Percentiles rank a stretch among this genome's conserved stretches.
These are phyloP conservation scores for Ophonus ardosiacus DNA, from an alignment of 2,888 invertebrate genomes.

Conservation along the genomic window DNA sequence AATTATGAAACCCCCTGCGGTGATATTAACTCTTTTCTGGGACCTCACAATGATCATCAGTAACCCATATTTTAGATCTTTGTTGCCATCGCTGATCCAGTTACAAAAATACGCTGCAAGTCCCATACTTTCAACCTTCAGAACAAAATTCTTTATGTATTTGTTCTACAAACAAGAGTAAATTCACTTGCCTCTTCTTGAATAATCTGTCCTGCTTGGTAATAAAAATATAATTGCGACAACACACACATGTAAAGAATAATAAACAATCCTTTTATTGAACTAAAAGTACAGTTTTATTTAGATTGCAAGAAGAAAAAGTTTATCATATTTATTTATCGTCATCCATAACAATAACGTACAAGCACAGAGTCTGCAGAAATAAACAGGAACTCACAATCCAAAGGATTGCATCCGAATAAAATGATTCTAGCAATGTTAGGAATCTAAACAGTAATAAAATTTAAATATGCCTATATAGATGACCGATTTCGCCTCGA, in stretches of 20 bases:
- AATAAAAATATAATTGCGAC: slow-evolving; percentile 17
- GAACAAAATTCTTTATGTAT: background rate
- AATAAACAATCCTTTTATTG: background rate
- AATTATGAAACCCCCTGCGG: slow-evolving; percentile 22
- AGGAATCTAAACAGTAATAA: slow-evolving; percentile 38
- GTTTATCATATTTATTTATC: background rate
- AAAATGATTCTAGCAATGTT: slow-evolving; percentile 59
- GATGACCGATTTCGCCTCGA: no score
- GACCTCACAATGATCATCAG: background rate
- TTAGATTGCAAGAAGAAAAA: background rate
- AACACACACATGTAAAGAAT: slow-evolving; percentile 4
- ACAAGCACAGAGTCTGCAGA: background rate
- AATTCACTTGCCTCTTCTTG: slow-evolving; percentile 24
- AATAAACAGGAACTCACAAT: background rate
- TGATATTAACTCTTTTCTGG: slow-evolving; percentile 24
- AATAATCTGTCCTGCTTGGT: slow-evolving; percentile 41
- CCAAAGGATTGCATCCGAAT: background rate
- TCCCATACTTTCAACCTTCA: slow-evolving; percentile 14
- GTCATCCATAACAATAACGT: background rate
- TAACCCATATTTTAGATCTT: background rate
- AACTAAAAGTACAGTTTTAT: slow-evolving; percentile 19
- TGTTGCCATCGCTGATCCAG: background rate
- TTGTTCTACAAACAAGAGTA: no score
- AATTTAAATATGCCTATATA: no score
- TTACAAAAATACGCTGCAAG: slow-evolving; percentile 1